These are phyloP conservation scores for Habrosyne pyritoides DNA, from an alignment of 2,888 invertebrate genomes.

Conservation along the genomic window DNA sequence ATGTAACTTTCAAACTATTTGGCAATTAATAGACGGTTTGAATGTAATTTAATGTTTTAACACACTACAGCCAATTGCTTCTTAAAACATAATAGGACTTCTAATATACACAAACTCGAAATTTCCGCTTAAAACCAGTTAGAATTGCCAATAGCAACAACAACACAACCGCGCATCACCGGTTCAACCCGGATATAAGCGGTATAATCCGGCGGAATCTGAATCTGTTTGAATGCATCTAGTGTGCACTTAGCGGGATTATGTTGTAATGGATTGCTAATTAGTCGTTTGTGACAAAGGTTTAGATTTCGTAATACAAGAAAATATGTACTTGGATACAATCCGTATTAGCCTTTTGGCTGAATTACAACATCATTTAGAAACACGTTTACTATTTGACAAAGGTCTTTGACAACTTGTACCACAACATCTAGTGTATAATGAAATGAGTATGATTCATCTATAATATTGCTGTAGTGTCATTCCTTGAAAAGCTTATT, in stretches of 20 bases:
- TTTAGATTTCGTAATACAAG: background rate
- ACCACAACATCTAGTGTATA: too few relatives aligned
- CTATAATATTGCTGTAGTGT: too few relatives aligned
- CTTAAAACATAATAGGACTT: background rate
- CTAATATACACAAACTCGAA: background rate
- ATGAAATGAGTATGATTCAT: too few relatives aligned
- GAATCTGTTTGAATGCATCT: constrained; percentile 6
- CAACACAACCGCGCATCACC: background rate
- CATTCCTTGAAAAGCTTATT: too few relatives aligned
- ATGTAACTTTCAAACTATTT: background rate
- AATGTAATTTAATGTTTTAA: background rate
- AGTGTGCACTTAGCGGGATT: constrained; percentile 6
- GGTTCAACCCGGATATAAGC: constrained; percentile 1
- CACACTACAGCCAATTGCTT: background rate
- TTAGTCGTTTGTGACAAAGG: background rate
- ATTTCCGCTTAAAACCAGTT: background rate
- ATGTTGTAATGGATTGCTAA: background rate
- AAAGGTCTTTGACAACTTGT: too few relatives aligned
- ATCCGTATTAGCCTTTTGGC: too few relatives aligned
- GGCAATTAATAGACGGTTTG: background rate
- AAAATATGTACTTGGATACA: too few relatives aligned
- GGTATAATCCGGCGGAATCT: constrained; percentile 4
- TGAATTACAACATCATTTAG: too few relatives aligned
- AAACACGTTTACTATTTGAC: too few relatives aligned
- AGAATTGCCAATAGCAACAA: background rate